Base-by-base conservation (phyloP, 2,888 invertebrate species). In the Tetragonula carbonaria region DNA sequence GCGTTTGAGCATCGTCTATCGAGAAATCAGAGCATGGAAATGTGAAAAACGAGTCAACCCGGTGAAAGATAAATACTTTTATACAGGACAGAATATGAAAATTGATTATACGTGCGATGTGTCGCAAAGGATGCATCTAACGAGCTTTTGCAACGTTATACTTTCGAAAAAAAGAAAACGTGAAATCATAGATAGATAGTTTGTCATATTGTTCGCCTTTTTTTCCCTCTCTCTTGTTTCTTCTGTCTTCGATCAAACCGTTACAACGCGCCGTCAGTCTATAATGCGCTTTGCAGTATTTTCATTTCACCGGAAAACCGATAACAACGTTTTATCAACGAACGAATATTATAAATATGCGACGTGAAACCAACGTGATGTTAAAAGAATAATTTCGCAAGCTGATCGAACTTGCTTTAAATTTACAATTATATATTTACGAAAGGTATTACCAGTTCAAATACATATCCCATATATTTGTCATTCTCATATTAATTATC, bases 401-500 rank as follows among this genome's bases (percentile, higher is more conserved):
- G n/a, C 2, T 2, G 21, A 53, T 23, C 33, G 45, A 8, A 45
- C 45, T 8, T 8, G 45, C 45, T 11, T 45, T 45, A 8, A 45
- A 45, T 45, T 45, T 11, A 45, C 38, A 38, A 6, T 38, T 38
- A 38, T 28, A 28, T 1, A 28, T 28, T 33, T 33, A 23, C 28
- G 62, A 21, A 75, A 76, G 67, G 76, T 81, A 73, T 73, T 76
- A 76, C 73, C 72, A 57, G 83, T 71, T 28, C 62, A 4, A 2
- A 33, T 59, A 0, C 57, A n/a, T 2, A 59, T 59, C 14, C n/a
- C 57, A 23, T 28, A 28, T 28, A 28, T 59, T 14, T 13, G 23
- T 59, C 23, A 59, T 59, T 4, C n/a, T 59, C n/a, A 2, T 14
- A n/a, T 14, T n/a, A 14, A 14, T 4, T 14, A 2, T 59, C n/a